phyloP scores from a whole-genome alignment of 2,113 vertebrate genomes.

The Datnioides undecimradiatus region DNA sequence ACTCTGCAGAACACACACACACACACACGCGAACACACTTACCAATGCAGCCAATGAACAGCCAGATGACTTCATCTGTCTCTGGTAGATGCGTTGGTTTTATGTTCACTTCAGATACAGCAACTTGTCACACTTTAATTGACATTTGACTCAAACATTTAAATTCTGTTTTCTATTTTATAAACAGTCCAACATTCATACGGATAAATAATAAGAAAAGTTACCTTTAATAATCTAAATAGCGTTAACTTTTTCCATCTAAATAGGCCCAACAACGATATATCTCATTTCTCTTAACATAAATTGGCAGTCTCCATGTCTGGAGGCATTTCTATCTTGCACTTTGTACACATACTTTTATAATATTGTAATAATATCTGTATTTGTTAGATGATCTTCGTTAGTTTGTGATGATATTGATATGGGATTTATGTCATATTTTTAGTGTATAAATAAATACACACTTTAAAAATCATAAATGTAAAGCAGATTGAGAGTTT shows the following conservation, averaged over 20 bases:
- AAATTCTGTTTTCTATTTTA: too few species aligned
- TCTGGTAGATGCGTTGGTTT: conserved; percentile 28
- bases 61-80: conserved; percentile 46
- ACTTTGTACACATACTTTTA: not conserved
- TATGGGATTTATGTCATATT: not conserved
- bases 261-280: too few species aligned
- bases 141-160: not conserved
- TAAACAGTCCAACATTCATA: too few species aligned
- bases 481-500: not conserved
- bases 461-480: not conserved
- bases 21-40: not conserved
- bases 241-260: too few species aligned
- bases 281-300: too few species aligned
- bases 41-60: conserved; percentile 25
- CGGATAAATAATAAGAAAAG: too few species aligned
- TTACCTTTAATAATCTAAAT: too few species aligned
- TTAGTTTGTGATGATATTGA: too few species aligned
- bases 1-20: not conserved
- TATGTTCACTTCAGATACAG: conserved; percentile 8
- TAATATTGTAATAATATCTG: too few species aligned
- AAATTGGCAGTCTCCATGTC: not conserved
- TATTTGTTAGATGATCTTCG: too few species aligned
- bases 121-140: not conserved
- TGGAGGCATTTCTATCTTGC: not conserved
- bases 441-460: not conserved